Base-by-base conservation (phyloP, 2,113 vertebrate genomes). In the Zosterops borbonicus region DNA sequence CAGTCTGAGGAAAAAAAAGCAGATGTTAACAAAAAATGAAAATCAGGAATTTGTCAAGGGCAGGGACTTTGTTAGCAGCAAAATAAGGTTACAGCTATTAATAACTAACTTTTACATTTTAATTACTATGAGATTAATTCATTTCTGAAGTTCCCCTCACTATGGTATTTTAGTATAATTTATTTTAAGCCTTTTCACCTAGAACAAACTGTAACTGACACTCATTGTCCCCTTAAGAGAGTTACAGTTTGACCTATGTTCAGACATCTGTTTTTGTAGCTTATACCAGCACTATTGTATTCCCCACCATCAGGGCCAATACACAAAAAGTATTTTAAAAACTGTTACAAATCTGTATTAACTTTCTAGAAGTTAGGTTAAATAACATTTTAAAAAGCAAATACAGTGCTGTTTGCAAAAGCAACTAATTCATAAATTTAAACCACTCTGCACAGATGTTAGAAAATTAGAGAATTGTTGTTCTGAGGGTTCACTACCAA, bases 181-280 rank as follows among this genome's bases (percentile, higher is more conserved):
- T 89, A 92, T 87, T 85, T 96, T 62, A 92, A 89, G 87, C 63
- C 11, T 56, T 79, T 82, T 74, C 73, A 77, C 83, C 75, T 56
- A 83, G 62, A 70, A 86, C 37, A 92, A 87, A 92, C 73, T 89
- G 64, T 77, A 92, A 79, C 44, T 3, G 24, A 88, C 42, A 53
- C 31, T 78, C 23, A 35, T 6, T 63, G 39, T 29, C 89, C 75
- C 95, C 46, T 85, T 83, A 82, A 67, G 35, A 84, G 63, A 28
- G n/a, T 39, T 75, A 60, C 22, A 73, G 55, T 71, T 62, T 82
- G 62, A 89, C 87, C 89, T 94, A 4, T 35, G 59, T 69, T 94
- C 33, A 85, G 63, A 73, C 14, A 79, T 33, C 42, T 83, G 9
- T 22, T 89, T 91, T 63, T 80, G 37, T 65, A 69, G 33, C 49